Percentiles rank a stretch among this genome's conserved stretches.
Evolutionary conservation across 2,888 invertebrate genomes (phyloP).

Genomic region (Dendrolimus houi): DNA sequence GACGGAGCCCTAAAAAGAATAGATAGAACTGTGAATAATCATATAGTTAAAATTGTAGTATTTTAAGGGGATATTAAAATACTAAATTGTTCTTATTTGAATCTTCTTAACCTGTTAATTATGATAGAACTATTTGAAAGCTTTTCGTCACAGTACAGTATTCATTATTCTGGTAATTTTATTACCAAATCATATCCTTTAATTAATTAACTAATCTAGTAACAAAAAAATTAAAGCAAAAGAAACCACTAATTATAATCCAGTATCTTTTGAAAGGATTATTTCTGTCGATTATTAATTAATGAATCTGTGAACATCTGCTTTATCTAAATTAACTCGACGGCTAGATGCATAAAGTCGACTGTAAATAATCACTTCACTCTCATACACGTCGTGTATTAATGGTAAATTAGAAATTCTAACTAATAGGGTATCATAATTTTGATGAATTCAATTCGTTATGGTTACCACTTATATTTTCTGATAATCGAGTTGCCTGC

Average conservation of each 20-base stretch:
- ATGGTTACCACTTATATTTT: background rate
- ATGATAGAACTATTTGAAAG: too few relatives aligned
- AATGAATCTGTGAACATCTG: background rate
- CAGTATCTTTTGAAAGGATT: background rate
- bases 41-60: too few relatives aligned
- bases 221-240: background rate
- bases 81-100: too few relatives aligned
- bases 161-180: too few relatives aligned
- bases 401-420: background rate
- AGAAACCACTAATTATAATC: background rate
- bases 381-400: background rate
- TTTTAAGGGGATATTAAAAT: too few relatives aligned
- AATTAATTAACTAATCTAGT: background rate
- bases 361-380: background rate
- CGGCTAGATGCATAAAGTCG: background rate
- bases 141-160: too few relatives aligned
- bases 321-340: background rate
- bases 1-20: too few relatives aligned
- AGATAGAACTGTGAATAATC: too few relatives aligned
- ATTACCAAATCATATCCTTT: background rate
- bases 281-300: background rate
- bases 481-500: too few relatives aligned
- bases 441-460: background rate
- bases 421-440: background rate
- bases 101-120: too few relatives aligned